A percentile compares a stretch with the other conserved stretches of the same genome.
Conservation (phyloP, 2,888 invertebrate genomes). For the Parapristionchus giblindavisi region DNA sequence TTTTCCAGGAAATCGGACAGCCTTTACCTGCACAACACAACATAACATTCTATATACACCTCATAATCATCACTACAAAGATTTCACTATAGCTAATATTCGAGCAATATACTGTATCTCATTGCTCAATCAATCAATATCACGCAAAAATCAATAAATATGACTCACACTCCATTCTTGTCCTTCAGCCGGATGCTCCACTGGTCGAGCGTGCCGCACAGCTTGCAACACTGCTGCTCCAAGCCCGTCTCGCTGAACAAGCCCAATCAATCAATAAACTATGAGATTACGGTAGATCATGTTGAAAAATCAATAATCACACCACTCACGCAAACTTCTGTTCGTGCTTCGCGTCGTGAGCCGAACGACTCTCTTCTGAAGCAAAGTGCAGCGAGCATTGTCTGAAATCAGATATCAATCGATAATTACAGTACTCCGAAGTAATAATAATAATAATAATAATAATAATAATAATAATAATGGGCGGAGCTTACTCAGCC, state of each 20-base stretch:
- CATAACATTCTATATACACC: neutral
- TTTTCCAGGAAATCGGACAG: no score
- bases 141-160: neutral
- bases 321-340: neutral
- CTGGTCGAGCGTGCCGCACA: conserved; percentile 21
- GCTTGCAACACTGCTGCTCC: neutral
- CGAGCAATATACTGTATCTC: neutral
- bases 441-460: neutral
- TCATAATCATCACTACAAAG: neutral
- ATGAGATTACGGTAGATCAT: neutral
- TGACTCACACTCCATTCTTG: neutral
- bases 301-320: neutral
- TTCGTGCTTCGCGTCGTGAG: conserved; percentile 5
- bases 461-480: no score
- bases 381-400: neutral
- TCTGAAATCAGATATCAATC: neutral
- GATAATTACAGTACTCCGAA: neutral
- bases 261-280: neutral
- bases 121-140: neutral
- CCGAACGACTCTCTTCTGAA: neutral
- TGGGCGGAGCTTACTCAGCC: no score
- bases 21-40: neutral
- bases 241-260: neutral
- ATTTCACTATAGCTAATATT: neutral
- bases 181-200: neutral